Percentiles rank a stretch among this genome's conserved stretches.
phyloP scores from a whole-genome alignment of 23 tunicate species.

The Diplosoma virens region DNA sequence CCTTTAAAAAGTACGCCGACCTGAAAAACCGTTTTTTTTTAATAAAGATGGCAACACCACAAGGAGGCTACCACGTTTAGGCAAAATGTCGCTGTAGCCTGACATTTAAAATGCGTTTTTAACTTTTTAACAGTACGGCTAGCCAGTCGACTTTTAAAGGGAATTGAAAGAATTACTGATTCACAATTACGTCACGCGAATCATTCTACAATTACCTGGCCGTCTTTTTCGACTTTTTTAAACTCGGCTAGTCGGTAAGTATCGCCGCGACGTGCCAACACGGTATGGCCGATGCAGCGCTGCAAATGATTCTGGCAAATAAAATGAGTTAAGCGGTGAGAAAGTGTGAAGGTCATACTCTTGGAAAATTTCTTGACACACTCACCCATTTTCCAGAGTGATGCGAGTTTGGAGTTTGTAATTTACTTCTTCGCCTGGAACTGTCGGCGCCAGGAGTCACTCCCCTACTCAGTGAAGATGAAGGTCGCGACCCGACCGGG shows the following conservation, averaged over 20 bases:
- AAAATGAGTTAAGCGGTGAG: too few species aligned
- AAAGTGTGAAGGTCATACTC: too few species aligned
- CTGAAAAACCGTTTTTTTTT: too few species aligned
- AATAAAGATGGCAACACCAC: background rate
- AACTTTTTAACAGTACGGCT: too few species aligned
- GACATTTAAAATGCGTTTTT: too few species aligned
- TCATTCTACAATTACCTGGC: too few species aligned
- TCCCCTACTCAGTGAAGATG: conserved; percentile 53
- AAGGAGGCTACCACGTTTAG: too few species aligned
- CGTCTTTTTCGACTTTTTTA: conserved; percentile 73
- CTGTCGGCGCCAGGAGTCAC: conserved; percentile 16
- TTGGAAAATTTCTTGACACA: background rate
- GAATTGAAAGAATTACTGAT: too few species aligned
- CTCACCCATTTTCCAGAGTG: conserved; percentile 41
- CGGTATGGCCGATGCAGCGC: conserved; percentile 71
- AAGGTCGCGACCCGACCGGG: conserved; percentile 43
- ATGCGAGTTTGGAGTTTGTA: conserved; percentile 45
- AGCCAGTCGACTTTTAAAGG: too few species aligned
- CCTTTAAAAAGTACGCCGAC: conserved; percentile 87
- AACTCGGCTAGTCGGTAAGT: conserved; percentile 84
- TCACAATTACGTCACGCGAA: too few species aligned
- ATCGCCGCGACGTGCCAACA: conserved; percentile 98
- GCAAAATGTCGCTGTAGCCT: too few species aligned
- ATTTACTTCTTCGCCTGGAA: conserved; percentile 17
- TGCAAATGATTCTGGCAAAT: conserved; percentile 57